phyloP scores from a whole-genome alignment of 2,797 vertebrate genomes.

The Leuciscus waleckii region DNA sequence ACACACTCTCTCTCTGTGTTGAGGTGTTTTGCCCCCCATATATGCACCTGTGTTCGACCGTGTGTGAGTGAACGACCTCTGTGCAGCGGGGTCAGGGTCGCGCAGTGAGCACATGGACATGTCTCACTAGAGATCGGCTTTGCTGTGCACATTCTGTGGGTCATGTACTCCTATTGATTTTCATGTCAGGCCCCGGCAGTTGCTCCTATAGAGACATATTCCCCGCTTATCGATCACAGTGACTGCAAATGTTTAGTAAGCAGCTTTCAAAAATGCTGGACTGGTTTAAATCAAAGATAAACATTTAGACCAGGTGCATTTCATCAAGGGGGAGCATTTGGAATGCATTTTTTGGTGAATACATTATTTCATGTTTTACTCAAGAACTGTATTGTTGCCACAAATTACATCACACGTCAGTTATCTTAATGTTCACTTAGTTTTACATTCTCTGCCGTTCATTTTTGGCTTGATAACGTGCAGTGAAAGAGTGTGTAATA shows the following conservation, averaged over 20 bases:
- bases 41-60: conserved; percentile 16
- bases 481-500: conserved; percentile 23
- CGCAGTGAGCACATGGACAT: conserved; percentile 42
- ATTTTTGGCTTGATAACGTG: conserved; percentile 29
- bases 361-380: neutral
- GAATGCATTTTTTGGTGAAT: neutral
- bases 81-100: conserved; percentile 35
- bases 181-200: conserved; percentile 67
- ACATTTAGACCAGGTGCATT: conserved; percentile 48
- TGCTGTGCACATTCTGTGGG: conserved; percentile 52
- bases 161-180: conserved; percentile 70
- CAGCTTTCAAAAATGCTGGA: conserved; percentile 70
- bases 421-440: neutral
- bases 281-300: conserved; percentile 65
- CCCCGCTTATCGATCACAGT: conserved; percentile 67
- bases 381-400: conserved; percentile 14
- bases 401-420: conserved; percentile 14
- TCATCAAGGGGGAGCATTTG: neutral
- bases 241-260: conserved; percentile 71
- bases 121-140: conserved; percentile 54
- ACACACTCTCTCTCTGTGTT: neutral
- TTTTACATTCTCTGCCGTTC: neutral
- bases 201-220: conserved; percentile 69
- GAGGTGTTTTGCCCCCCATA: neutral
- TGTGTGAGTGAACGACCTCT: conserved; percentile 8